Evolutionary conservation across 2,888 invertebrate genomes (phyloP).

Genomic region (Polia nebulosa): DNA sequence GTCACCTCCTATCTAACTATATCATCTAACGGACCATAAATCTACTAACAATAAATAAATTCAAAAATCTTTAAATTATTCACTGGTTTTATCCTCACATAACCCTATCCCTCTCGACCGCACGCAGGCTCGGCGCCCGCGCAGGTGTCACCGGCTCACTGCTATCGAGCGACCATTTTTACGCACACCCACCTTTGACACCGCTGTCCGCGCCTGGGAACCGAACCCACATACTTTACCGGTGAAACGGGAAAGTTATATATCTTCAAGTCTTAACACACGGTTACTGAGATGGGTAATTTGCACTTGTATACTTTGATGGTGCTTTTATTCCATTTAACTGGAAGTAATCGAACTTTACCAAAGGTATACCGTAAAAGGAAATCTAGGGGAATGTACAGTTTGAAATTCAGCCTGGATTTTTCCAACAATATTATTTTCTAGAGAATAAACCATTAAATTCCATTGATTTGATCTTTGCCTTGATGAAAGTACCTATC

Average conservation of each 20-base stretch:
- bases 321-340: background rate
- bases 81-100: conserved; percentile 44
- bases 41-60: background rate
- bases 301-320: conserved; percentile 3
- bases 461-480: background rate
- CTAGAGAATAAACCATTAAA: background rate
- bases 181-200: conserved; percentile 72
- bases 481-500: background rate
- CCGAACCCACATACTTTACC: conserved; percentile 56
- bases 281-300: conserved; percentile 22
- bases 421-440: background rate
- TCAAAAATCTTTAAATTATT: background rate
- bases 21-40: too few species aligned
- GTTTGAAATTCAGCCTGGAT: background rate
- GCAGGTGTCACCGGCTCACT: conserved; percentile 67
- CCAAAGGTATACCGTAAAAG: background rate
- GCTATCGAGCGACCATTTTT: conserved; percentile 73
- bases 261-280: conserved; percentile 24
- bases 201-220: conserved; percentile 62
- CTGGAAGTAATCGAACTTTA: background rate
- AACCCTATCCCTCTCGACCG: conserved; percentile 52
- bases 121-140: conserved; percentile 62
- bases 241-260: conserved; percentile 49
- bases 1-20: too few species aligned
- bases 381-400: background rate